Conservation (phyloP, 2,113 vertebrate genomes). For the Crotalus viridis region DNA sequence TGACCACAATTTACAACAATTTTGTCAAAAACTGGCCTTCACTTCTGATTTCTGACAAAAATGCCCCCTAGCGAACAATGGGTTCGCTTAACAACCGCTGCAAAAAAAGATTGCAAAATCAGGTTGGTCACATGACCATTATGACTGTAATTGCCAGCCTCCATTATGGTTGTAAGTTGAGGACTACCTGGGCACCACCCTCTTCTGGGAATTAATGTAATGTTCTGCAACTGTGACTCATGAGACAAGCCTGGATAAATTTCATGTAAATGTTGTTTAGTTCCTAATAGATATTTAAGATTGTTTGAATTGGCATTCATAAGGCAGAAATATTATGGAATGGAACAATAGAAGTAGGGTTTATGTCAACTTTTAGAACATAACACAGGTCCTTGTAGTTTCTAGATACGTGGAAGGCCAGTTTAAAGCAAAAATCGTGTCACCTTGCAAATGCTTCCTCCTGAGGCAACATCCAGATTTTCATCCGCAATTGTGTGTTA, state of each 20-base stretch:
- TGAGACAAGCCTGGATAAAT: not conserved
- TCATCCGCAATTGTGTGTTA: not conserved
- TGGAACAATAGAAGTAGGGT: not conserved
- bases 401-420: not conserved
- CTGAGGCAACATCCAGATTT: not conserved
- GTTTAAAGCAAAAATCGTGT: not conserved
- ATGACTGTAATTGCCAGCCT: not conserved
- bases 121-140: not conserved
- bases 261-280: not conserved
- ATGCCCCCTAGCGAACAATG: not conserved
- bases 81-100: not conserved
- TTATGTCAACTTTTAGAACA: not conserved
- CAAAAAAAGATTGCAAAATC: not conserved
- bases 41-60: not conserved
- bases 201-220: not conserved
- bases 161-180: not conserved
- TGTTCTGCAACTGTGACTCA: not conserved
- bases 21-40: not conserved
- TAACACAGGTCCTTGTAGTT: not conserved
- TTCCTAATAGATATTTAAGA: not conserved
- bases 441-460: not conserved
- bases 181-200: not conserved
- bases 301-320: not conserved
- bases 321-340: not conserved
- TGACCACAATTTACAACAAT: not conserved